phyloP scores from a whole-genome alignment of 2,797 vertebrate genomes.

The Simalia tracyae region DNA sequence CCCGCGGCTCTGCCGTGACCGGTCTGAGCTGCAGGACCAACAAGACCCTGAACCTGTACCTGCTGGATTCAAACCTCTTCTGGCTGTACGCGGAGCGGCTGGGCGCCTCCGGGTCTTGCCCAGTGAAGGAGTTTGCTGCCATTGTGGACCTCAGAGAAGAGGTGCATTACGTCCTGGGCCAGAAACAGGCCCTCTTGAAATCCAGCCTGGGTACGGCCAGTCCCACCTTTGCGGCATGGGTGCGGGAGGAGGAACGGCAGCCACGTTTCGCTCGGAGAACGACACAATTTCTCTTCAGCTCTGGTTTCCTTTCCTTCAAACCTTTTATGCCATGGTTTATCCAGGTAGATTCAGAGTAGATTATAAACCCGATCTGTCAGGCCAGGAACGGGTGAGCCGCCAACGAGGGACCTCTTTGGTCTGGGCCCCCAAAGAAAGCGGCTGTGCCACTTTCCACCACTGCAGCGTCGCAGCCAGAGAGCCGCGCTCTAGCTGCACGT shows the following conservation, averaged over 20 bases:
- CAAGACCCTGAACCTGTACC: slow-evolving; percentile 93
- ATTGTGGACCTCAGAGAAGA: slow-evolving; percentile 93
- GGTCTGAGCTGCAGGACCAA: slow-evolving; percentile 93
- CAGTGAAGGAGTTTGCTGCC: slow-evolving; percentile 79
- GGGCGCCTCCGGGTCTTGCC: slow-evolving; percentile 76
- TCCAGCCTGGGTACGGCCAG: slow-evolving; percentile 81
- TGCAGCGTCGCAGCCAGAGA: too few species aligned
- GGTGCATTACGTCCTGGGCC: slow-evolving; percentile 87
- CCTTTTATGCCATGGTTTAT: background rate
- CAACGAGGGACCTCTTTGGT: too few species aligned
- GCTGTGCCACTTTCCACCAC: too few species aligned
- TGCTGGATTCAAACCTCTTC: slow-evolving; percentile 88
- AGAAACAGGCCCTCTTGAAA: slow-evolving; percentile 71
- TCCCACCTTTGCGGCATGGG: background rate
- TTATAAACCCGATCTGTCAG: background rate
- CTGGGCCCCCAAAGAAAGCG: too few species aligned
- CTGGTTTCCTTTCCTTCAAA: background rate
- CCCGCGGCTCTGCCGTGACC: slow-evolving; percentile 70
- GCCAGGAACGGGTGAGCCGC: too few species aligned
- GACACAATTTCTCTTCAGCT: background rate
- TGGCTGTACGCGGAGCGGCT: slow-evolving; percentile 89
- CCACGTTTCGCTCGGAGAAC: fast-evolving
- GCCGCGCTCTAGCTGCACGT: too few species aligned
- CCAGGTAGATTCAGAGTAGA: background rate
- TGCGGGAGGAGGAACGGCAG: background rate